Base-by-base conservation (phyloP, 2,888 invertebrate genomes). In the Melanotus villosus region DNA sequence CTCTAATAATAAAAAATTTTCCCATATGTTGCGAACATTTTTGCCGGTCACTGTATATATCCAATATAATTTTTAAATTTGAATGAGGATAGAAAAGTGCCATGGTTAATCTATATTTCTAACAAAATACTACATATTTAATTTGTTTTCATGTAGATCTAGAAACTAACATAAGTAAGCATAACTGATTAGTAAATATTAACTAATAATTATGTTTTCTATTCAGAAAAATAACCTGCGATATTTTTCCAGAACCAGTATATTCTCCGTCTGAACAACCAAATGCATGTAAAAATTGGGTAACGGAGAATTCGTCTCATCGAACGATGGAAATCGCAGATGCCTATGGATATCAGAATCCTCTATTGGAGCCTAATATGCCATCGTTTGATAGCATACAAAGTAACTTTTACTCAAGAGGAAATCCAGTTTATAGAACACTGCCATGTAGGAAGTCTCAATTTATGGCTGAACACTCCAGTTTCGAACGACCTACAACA, bases 361-460 rank as follows among this genome's bases (percentile, higher is more conserved):
- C 68, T 1, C 38, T 71, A 14, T 69, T 73, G 62, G 77, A 77
- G 52, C 56, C 71, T 19, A 71, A 66, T 41, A 58, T 65, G 9
- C 45, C 14, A 6, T 34, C 43, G 36, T n/a, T 59, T 23, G 16
- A 62, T 47, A 12, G 34, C 14, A 26, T 5, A 14, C 41, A 47
- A 1, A 47, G 23, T 36, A 12, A 67, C 19, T 4, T 32, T 2
- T 58, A 62, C 21, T 32, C 30, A 16, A 71, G 77, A 34, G 79
- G 77, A 47, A 72, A 73, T 50, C 70, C 77, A 3, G 72, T 67
- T 41, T 84, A 84, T 71, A 82, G 82, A 52, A 88, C 88, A 0
- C 74, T 88, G 36, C 88, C 88, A 1, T 80, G 82, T 30, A 83
- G 86, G 65, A 85, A 85, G 72, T 77, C 84, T 0, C 85, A 85